Evolutionary conservation across 2,113 vertebrate genomes (phyloP).

Genomic region (Austrofundulus limnaeus): DNA sequence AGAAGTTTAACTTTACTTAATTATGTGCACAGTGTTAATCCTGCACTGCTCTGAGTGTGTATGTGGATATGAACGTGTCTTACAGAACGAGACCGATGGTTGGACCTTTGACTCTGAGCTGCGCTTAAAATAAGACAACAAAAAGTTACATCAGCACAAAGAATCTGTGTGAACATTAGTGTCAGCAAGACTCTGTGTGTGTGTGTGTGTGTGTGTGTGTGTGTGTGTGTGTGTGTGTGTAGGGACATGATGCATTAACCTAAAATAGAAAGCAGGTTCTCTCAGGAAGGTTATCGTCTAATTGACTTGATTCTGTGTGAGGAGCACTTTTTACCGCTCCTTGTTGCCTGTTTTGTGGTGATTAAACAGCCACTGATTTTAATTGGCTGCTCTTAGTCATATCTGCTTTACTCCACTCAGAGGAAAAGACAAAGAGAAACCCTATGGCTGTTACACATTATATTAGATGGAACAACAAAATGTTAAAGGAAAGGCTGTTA

Average conservation of each 20-base stretch:
- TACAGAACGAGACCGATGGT: slow-evolving; percentile 53
- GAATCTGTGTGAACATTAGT: slow-evolving; percentile 16
- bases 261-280: slow-evolving; percentile 65
- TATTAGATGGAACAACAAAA: not conserved
- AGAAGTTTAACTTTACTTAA: slow-evolving; percentile 53
- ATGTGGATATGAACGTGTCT: slow-evolving; percentile 27
- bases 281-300: slow-evolving; percentile 68
- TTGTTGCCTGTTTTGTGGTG: slow-evolving; percentile 66
- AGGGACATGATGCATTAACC: slow-evolving; percentile 59
- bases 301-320: slow-evolving; percentile 69
- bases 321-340: slow-evolving; percentile 71
- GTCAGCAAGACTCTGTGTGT: slow-evolving; percentile 1
- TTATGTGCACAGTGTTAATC: slow-evolving; percentile 48
- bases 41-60: slow-evolving; percentile 20
- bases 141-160: slow-evolving; percentile 60
- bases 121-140: slow-evolving; percentile 55
- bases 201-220: slow-evolving; percentile 14
- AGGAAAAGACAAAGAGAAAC: slow-evolving; percentile 12
- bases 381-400: slow-evolving; percentile 58
- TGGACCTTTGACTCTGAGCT: slow-evolving; percentile 61
- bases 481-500: no score
- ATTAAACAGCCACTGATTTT: slow-evolving; percentile 69
- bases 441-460: not conserved
- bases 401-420: slow-evolving; percentile 54
- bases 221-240: slow-evolving; percentile 13